phyloP scores from a whole-genome alignment of 2,797 vertebrate species.

The Pseudochaenichthys georgianus region DNA sequence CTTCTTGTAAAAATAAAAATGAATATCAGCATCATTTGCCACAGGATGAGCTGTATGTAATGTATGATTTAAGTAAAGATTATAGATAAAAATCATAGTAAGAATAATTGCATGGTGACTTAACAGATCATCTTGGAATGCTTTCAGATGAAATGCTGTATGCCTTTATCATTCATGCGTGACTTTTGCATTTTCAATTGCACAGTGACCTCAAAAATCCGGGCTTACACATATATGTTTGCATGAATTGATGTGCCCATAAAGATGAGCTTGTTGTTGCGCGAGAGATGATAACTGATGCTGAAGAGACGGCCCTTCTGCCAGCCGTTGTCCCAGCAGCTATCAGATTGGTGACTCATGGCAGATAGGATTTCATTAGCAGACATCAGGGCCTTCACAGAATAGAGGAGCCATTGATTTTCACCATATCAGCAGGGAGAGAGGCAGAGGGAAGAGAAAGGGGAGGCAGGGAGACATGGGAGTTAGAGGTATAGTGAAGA shows the following conservation, averaged over 20 bases:
- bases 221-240: slow-evolving; percentile 13
- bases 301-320: slow-evolving; percentile 33
- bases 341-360: slow-evolving; percentile 79
- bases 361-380: slow-evolving; percentile 83
- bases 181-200: not conserved
- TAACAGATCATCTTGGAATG: not conserved
- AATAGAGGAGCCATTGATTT: slow-evolving; percentile 82
- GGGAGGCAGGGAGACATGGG: slow-evolving; percentile 42
- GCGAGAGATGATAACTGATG: slow-evolving; percentile 30
- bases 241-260: slow-evolving; percentile 1
- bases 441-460: slow-evolving; percentile 38
- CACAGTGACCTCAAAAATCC: slow-evolving; percentile 2
- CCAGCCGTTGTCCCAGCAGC: slow-evolving; percentile 54
- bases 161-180: no score
- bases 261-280: slow-evolving; percentile 14
- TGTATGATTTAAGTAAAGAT: not conserved
- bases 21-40: not conserved
- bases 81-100: not conserved
- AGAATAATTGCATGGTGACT: not conserved
- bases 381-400: slow-evolving; percentile 66
- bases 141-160: no score
- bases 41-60: not conserved
- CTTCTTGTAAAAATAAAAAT: no score
- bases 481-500: slow-evolving; percentile 33
- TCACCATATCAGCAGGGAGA: slow-evolving; percentile 65